Evolutionary conservation across 2,888 invertebrate genomes (phyloP).

Genomic region (Ophioninae sp.): DNA sequence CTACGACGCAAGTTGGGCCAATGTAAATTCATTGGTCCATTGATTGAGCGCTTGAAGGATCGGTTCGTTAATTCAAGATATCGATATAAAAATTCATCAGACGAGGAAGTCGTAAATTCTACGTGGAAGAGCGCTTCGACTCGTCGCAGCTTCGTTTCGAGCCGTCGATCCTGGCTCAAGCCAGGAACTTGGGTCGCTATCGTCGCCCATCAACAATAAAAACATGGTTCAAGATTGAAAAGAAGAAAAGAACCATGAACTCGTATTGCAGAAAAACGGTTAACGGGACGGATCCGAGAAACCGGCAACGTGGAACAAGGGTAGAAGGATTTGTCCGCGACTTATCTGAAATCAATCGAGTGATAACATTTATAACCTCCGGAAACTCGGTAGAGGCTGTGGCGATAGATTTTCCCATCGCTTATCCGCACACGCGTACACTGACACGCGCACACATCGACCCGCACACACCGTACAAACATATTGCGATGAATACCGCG

Average conservation of each 20-base stretch:
- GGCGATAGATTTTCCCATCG: constrained; percentile 56
- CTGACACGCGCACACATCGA: neutral
- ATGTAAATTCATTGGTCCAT: constrained; percentile 17
- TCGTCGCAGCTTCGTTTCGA: neutral
- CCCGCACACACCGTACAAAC: constrained; percentile 17
- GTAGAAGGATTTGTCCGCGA: constrained; percentile 72
- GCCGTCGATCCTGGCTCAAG: no score
- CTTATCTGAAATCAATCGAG: constrained; percentile 77
- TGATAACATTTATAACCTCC: constrained; percentile 68
- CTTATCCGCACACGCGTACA: constrained; percentile 23
- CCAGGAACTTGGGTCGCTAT: neutral
- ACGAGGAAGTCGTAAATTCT: neutral
- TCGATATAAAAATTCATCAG: neutral
- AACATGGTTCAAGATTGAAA: constrained; percentile 12
- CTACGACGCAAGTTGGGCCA: constrained; percentile 10
- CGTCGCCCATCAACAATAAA: neutral
- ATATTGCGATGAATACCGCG: constrained; percentile 39
- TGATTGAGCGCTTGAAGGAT: constrained; percentile 32
- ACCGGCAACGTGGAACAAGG: constrained; percentile 51
- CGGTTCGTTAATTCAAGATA: constrained; percentile 19
- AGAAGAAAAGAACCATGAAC: constrained; percentile 59
- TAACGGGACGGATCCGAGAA: constrained; percentile 61
- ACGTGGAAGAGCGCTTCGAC: neutral
- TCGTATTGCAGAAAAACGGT: constrained; percentile 71
- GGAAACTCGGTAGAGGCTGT: constrained; percentile 51